Conservation (phyloP, 2,113 vertebrate genomes). For the Propithecus coquereli region DNA sequence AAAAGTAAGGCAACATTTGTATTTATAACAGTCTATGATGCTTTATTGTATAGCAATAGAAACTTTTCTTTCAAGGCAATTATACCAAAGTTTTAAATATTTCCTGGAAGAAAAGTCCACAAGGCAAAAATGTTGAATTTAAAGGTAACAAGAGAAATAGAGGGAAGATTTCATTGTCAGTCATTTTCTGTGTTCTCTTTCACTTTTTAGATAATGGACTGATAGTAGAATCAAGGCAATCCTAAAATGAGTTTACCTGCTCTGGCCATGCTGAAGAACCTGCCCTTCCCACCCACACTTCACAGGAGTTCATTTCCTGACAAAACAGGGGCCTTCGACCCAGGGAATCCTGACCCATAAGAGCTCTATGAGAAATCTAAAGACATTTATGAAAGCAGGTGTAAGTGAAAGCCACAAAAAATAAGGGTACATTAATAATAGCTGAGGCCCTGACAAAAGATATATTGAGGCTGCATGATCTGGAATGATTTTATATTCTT, state of each 20-base stretch:
- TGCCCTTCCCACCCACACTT: slow-evolving; percentile 91
- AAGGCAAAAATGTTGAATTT: background rate
- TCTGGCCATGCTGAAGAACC: slow-evolving; percentile 89
- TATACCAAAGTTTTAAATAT: background rate
- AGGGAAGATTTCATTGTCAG: background rate
- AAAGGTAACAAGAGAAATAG: background rate
- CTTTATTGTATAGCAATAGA: background rate
- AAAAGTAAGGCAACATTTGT: background rate
- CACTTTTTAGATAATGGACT: slow-evolving; percentile 93
- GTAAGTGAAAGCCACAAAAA: slow-evolving; percentile 90
- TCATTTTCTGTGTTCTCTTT: slow-evolving; percentile 11
- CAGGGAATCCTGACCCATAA: slow-evolving; percentile 95
- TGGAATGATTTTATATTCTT: slow-evolving; percentile 55
- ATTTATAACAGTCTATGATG: background rate
- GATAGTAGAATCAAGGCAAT: slow-evolving; percentile 95
- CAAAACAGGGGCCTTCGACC: slow-evolving; percentile 94
- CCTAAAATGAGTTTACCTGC: slow-evolving; percentile 93
- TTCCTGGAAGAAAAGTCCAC: background rate
- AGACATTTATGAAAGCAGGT: slow-evolving; percentile 99
- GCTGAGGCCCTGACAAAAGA: slow-evolving; percentile 31
- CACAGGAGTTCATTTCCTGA: slow-evolving; percentile 95
- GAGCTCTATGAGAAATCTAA: slow-evolving; percentile 98
- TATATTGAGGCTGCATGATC: slow-evolving; percentile 23
- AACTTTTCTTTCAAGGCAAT: background rate
- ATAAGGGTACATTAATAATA: slow-evolving; percentile 24